Conservation (phyloP, 2,797 vertebrate species). For the Gambelia wislizenii region DNA sequence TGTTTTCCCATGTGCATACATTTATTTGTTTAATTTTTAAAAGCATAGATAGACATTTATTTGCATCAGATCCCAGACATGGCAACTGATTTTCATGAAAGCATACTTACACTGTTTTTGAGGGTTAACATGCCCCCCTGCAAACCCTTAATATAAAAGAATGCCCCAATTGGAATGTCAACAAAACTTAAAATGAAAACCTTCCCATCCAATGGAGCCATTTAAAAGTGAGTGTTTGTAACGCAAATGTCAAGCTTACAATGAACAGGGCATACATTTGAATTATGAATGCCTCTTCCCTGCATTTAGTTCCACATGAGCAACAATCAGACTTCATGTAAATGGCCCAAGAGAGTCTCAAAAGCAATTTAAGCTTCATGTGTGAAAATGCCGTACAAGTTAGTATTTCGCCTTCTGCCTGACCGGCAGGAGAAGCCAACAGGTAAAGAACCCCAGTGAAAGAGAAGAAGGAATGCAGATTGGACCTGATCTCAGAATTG, state of each 20-base stretch:
- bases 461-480: no score
- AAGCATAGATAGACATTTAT: background rate
- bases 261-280: background rate
- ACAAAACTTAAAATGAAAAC: background rate
- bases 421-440: background rate
- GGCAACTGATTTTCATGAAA: background rate
- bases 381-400: background rate
- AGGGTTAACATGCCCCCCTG: background rate
- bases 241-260: background rate
- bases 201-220: background rate
- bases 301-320: background rate
- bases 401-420: background rate
- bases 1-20: background rate
- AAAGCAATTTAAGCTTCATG: background rate
- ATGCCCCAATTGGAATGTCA: background rate
- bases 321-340: background rate
- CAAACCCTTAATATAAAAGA: background rate
- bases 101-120: background rate
- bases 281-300: background rate
- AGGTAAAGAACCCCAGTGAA: no score
- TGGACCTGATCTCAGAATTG: background rate
- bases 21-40: background rate
- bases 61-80: background rate
- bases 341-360: background rate
- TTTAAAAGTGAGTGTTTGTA: background rate